Conservation (phyloP, 2,888 invertebrate species). For the Hesperia comma region DNA sequence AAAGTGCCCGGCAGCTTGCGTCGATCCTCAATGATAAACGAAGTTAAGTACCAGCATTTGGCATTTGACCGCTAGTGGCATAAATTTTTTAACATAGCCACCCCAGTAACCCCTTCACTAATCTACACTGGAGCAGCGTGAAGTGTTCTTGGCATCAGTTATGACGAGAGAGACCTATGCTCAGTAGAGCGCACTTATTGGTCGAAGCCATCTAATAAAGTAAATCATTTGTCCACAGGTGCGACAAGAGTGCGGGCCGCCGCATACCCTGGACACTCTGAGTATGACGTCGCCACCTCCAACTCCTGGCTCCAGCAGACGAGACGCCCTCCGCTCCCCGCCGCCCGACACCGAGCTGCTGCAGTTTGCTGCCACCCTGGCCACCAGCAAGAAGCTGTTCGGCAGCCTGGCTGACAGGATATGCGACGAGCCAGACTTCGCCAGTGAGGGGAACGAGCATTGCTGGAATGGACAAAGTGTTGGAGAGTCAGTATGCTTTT, state of each 20-base stretch:
- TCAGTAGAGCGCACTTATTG: no score
- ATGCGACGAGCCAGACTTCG: constrained; percentile 89
- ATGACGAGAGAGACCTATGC: no score
- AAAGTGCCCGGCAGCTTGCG: no score
- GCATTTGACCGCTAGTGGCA: no score
- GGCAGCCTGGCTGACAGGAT: constrained; percentile 91
- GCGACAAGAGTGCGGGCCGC: constrained; percentile 73
- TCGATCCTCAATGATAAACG: no score
- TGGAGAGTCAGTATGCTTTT: constrained; percentile 87
- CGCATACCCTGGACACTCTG: constrained; percentile 62
- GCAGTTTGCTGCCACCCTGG: constrained; percentile 86
- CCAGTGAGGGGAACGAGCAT: constrained; percentile 85
- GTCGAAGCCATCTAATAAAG: neutral
- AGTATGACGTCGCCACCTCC: constrained; percentile 53
- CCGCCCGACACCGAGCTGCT: constrained; percentile 86
- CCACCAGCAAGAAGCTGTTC: constrained; percentile 92
- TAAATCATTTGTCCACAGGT: constrained; percentile 57
- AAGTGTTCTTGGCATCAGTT: no score
- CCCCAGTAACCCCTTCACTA: no score
- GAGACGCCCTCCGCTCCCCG: constrained; percentile 80
- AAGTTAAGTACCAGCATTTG: no score
- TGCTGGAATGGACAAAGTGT: constrained; percentile 93
- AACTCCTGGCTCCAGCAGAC: constrained; percentile 59
- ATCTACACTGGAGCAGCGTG: no score
- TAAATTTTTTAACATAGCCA: no score